Conservation (phyloP, 2,888 invertebrate species). For the Nemotelus pantherinus region DNA sequence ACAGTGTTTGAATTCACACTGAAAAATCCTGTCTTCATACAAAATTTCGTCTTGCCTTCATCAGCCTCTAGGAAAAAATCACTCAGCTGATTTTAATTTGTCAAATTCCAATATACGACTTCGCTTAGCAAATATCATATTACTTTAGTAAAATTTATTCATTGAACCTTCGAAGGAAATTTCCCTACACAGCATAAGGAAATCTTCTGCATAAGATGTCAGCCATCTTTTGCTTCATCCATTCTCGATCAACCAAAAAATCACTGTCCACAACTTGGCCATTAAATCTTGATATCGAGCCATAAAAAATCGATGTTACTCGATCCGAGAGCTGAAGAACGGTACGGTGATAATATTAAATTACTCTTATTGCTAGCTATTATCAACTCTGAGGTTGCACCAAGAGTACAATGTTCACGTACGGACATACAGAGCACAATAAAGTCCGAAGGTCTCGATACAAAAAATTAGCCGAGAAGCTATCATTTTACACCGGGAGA, state of each 20-base stretch:
- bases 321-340: not conserved
- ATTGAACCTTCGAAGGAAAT: not conserved
- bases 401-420: slow-evolving; percentile 34
- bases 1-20: too few species aligned
- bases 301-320: not conserved
- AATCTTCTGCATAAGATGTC: not conserved
- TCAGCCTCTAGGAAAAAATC: too few species aligned
- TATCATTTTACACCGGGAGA: slow-evolving; percentile 32
- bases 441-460: not conserved
- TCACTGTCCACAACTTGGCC: not conserved
- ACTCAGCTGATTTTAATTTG: not conserved
- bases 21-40: too few species aligned
- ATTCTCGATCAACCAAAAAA: not conserved
- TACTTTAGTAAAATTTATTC: not conserved
- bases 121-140: not conserved
- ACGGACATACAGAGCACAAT: not conserved
- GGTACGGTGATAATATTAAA: slow-evolving; percentile 20
- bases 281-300: not conserved
- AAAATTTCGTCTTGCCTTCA: too few species aligned
- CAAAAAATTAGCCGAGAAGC: slow-evolving; percentile 7
- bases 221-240: not conserved
- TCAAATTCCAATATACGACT: not conserved
- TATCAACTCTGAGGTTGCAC: slow-evolving; percentile 39
- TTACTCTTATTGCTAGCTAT: slow-evolving; percentile 34
- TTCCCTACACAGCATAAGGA: not conserved